phyloP scores from a whole-genome alignment of 2,797 vertebrate species.

The Coilia nasus region DNA sequence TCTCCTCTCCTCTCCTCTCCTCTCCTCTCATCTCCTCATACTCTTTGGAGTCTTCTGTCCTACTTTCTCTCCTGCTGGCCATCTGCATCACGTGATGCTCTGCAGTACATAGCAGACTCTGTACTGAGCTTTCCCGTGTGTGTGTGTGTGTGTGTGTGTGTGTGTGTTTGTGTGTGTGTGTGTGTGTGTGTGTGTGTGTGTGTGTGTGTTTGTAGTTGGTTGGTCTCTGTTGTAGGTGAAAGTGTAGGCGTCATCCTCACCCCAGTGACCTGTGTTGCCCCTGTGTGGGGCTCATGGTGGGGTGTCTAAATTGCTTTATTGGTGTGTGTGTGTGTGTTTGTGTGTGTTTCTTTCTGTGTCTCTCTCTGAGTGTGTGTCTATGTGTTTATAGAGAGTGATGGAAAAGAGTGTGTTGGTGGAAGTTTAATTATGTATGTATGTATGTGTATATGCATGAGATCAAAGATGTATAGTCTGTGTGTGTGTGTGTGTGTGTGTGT shows the following conservation, averaged over 20 bases:
- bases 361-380: neutral
- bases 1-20: neutral
- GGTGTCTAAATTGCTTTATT: neutral
- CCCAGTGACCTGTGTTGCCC: neutral
- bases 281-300: neutral
- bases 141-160: neutral
- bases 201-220: neutral
- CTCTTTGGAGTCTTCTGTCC: conserved; percentile 16
- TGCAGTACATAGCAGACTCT: conserved; percentile 1
- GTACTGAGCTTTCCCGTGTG: neutral
- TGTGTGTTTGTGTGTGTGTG: neutral
- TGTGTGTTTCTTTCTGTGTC: no score
- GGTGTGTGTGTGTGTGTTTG: neutral
- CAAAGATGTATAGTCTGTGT: neutral
- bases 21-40: neutral
- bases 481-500: conserved; percentile 15
- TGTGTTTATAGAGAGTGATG: neutral
- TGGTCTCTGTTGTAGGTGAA: neutral
- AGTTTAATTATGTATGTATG: neutral
- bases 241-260: neutral
- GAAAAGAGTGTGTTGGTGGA: neutral
- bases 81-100: neutral
- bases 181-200: neutral
- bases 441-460: neutral
- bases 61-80: conserved; percentile 19